Conservation (phyloP, 2,113 vertebrate species). For the Ia io region DNA sequence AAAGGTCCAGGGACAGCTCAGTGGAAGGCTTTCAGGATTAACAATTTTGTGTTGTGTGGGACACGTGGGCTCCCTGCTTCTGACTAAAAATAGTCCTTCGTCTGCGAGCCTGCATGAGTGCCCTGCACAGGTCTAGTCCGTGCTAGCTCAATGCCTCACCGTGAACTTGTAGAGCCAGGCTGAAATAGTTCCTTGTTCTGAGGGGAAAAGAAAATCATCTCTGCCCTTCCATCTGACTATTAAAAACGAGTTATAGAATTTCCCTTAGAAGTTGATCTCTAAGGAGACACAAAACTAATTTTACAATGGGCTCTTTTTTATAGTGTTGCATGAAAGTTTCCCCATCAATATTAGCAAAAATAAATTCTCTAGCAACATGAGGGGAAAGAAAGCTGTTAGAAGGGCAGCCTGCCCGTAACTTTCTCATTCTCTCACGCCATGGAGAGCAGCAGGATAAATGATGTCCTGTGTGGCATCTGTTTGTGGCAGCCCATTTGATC, state of each 20-base stretch:
- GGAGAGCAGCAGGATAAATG: not conserved
- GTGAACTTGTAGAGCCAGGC: not conserved
- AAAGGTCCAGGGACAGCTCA: not conserved
- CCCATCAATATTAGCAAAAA: not conserved
- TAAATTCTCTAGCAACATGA: not conserved
- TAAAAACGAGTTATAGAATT: not conserved
- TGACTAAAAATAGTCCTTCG: not conserved
- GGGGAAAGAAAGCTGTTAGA: not conserved
- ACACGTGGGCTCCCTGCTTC: not conserved
- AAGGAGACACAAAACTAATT: not conserved
- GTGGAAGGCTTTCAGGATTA: not conserved
- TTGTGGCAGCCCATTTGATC: conserved; percentile 22
- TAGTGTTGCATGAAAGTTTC: not conserved
- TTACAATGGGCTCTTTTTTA: not conserved
- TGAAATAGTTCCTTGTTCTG: not conserved
- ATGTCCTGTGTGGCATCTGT: not conserved
- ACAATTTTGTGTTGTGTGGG: not conserved
- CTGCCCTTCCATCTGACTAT: not conserved
- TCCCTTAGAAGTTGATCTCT: not conserved
- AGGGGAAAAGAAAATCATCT: not conserved
- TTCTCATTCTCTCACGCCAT: not conserved
- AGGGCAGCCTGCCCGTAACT: not conserved
- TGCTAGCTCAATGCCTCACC: not conserved
- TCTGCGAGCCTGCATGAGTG: not conserved
- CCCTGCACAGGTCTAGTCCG: not conserved